These are phyloP conservation scores for Brienomyrus longianalis DNA, from an alignment of 2,113 vertebrate species.

Conservation along the genomic window DNA sequence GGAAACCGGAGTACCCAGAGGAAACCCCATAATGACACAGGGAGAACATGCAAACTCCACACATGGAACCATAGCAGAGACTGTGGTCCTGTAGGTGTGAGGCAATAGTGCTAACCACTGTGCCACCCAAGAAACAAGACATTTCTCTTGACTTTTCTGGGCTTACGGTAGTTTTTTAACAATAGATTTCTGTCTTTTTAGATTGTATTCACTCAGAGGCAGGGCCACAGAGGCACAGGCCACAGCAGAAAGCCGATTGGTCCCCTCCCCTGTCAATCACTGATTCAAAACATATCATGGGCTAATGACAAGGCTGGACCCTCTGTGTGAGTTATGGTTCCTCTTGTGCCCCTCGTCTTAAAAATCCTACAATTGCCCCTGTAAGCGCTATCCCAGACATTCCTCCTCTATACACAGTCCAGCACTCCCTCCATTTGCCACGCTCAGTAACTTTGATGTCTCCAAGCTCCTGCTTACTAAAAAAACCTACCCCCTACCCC, in stretches of 20 bases:
- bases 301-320: background rate
- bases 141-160: background rate
- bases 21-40: background rate
- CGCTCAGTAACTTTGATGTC: background rate
- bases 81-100: background rate
- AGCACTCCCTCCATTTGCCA: background rate
- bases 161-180: background rate
- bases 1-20: background rate
- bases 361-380: background rate
- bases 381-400: background rate
- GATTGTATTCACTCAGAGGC: background rate
- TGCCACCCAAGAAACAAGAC: background rate
- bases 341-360: background rate
- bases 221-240: background rate
- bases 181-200: background rate
- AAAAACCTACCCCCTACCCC: background rate
- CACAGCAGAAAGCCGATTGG: background rate
- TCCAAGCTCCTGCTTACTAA: background rate
- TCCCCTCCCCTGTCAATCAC: background rate
- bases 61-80: background rate
- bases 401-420: background rate
- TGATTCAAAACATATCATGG: background rate
- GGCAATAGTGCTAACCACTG: background rate
- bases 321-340: background rate
- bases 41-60: background rate